These are phyloP conservation scores for Cecidostiba fungosa DNA, from an alignment of 2,888 invertebrate species.

Conservation along the genomic window DNA sequence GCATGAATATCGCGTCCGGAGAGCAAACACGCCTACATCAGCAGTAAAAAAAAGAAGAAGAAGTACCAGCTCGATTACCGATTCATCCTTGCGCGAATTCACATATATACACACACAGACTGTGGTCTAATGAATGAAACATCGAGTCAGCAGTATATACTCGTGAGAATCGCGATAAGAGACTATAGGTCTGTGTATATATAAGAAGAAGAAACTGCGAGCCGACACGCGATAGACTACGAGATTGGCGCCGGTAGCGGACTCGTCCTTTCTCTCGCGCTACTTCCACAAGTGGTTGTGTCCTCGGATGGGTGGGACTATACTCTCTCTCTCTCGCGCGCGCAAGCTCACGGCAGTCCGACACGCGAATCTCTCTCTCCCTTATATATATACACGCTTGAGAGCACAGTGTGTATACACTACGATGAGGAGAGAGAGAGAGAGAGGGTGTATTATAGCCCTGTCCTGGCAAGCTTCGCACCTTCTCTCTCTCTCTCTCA, in stretches of 20 bases:
- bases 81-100: neutral
- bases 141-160: neutral
- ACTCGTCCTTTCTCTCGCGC: conserved; percentile 35
- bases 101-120: neutral
- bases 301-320: conserved; percentile 64
- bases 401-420: neutral
- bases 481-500: conserved; percentile 42
- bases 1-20: neutral
- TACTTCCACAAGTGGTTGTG: conserved; percentile 78
- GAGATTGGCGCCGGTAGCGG: conserved; percentile 1
- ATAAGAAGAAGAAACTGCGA: neutral
- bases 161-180: neutral
- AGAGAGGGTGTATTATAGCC: conserved; percentile 19
- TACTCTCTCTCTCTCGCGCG: neutral
- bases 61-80: neutral
- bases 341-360: conserved; percentile 32
- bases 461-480: neutral
- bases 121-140: conserved; percentile 59
- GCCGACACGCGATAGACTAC: conserved; percentile 45
- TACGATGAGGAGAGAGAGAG: neutral
- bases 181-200: neutral
- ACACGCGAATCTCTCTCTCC: conserved; percentile 46
- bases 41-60: neutral
- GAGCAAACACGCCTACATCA: neutral
- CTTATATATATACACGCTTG: neutral